These are phyloP conservation scores for Chaetogeoica ovagalla DNA, from an alignment of 2,888 invertebrate genomes.

Conservation along the genomic window DNA sequence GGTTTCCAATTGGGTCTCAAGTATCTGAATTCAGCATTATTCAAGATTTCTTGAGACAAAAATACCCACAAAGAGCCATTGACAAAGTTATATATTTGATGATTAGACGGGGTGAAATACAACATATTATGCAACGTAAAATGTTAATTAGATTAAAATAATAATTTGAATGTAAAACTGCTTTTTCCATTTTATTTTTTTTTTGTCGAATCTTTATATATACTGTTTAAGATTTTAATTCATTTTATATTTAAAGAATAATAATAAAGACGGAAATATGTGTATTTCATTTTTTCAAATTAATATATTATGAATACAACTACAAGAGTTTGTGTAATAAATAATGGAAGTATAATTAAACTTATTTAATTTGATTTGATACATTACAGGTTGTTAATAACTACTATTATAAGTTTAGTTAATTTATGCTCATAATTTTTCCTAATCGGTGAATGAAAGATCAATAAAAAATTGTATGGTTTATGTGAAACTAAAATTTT, in stretches of 20 bases:
- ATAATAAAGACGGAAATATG: not conserved
- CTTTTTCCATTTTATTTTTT: not conserved
- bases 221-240: not conserved
- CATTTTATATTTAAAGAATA: not conserved
- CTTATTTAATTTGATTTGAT: no score
- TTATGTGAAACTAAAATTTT: no score
- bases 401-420: no score
- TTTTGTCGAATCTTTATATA: not conserved
- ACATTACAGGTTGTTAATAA: no score
- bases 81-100: conserved; percentile 90
- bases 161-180: conserved; percentile 55
- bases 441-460: no score
- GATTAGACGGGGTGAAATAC: conserved; percentile 93
- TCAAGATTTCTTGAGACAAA: conserved; percentile 64
- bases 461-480: no score
- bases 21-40: conserved; percentile 93
- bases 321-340: no score
- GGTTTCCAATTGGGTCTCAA: conserved; percentile 62
- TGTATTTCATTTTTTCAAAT: not conserved
- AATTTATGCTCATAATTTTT: no score
- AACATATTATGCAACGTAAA: conserved; percentile 94
- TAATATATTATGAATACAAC: no score
- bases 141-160: conserved; percentile 91
- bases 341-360: no score
- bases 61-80: conserved; percentile 84